Percentiles rank a stretch among this genome's conserved stretches.
Evolutionary conservation across 2,888 invertebrate species (phyloP).

Genomic region (Leptogaster cylindrica): DNA sequence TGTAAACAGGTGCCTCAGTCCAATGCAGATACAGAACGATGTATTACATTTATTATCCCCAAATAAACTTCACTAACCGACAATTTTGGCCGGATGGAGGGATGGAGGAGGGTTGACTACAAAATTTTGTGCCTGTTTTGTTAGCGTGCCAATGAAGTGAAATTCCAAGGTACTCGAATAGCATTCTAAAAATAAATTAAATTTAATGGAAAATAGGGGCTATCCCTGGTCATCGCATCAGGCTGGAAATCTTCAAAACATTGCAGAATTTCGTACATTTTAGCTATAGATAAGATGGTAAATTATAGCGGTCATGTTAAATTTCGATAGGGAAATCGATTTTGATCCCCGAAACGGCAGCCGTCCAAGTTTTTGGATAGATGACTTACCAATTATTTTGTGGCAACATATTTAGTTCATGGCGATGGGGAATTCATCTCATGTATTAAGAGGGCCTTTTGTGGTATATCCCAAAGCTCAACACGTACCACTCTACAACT

Average conservation of each 20-base stretch:
- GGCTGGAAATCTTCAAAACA: neutral
- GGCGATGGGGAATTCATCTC: constrained; percentile 34
- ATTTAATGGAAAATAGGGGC: constrained; percentile 25
- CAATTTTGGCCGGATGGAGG: neutral
- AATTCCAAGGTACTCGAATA: constrained; percentile 8
- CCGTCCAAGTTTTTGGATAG: constrained; percentile 31
- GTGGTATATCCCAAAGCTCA: constrained; percentile 14
- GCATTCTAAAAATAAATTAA: constrained; percentile 30
- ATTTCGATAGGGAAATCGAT: constrained; percentile 17
- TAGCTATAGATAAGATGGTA: constrained; percentile 28
- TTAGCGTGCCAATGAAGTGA: too few species aligned
- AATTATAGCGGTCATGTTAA: constrained; percentile 20
- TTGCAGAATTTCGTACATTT: neutral
- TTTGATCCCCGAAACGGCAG: constrained; percentile 10
- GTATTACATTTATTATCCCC: constrained; percentile 37
- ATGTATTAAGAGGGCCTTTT: constrained; percentile 1
- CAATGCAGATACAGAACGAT: constrained; percentile 5
- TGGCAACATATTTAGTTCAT: constrained; percentile 37
- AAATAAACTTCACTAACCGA: constrained; percentile 13
- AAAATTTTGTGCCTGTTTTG: constrained; percentile 1
- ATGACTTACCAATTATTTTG: constrained; percentile 32
- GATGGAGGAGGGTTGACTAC: constrained; percentile 4
- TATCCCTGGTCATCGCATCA: neutral
- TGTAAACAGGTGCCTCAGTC: constrained; percentile 29
- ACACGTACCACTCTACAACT: constrained; percentile 27